Conservation (phyloP, 1,140 invertebrate genomes). For the Pararge aegeria region DNA sequence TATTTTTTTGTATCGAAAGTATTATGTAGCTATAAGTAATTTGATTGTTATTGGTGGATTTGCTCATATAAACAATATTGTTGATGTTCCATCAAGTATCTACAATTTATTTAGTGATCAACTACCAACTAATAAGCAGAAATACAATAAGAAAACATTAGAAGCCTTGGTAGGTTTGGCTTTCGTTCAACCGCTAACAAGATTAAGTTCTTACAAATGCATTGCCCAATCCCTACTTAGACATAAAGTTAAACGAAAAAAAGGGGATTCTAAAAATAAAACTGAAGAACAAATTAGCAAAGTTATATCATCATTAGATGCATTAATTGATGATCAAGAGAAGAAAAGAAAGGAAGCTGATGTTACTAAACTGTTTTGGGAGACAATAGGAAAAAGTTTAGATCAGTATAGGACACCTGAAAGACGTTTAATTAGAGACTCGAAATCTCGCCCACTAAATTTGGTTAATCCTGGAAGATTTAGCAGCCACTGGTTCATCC, state of each 20-base stretch:
- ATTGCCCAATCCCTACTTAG: conserved; percentile 73
- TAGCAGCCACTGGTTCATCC: conserved; percentile 87
- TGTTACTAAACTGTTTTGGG: conserved; percentile 88
- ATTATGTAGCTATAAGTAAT: conserved; percentile 87
- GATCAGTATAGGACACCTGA: conserved; percentile 84
- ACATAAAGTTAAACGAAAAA: conserved; percentile 64
- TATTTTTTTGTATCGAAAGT: conserved; percentile 86
- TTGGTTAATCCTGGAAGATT: conserved; percentile 85
- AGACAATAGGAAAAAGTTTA: conserved; percentile 83
- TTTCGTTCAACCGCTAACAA: conserved; percentile 81
- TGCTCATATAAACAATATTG: conserved; percentile 82
- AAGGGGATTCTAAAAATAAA: conserved; percentile 52
- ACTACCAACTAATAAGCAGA: conserved; percentile 76
- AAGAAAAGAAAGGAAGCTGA: conserved; percentile 84
- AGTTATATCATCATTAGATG: conserved; percentile 81
- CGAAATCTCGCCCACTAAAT: conserved; percentile 84
- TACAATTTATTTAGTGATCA: conserved; percentile 82
- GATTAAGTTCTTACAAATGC: conserved; percentile 81
- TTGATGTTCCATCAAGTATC: conserved; percentile 81
- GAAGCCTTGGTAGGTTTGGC: conserved; percentile 81
- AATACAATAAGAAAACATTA: conserved; percentile 80
- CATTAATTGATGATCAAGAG: conserved; percentile 82
- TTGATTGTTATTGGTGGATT: conserved; percentile 87
- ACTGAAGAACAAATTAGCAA: conserved; percentile 73
- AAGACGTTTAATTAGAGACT: conserved; percentile 88